Evolutionary conservation across 1,140 invertebrate species (phyloP), one percentile per base, ranked within the genome.

Genomic region (Drosophila ercepeae): DNA sequence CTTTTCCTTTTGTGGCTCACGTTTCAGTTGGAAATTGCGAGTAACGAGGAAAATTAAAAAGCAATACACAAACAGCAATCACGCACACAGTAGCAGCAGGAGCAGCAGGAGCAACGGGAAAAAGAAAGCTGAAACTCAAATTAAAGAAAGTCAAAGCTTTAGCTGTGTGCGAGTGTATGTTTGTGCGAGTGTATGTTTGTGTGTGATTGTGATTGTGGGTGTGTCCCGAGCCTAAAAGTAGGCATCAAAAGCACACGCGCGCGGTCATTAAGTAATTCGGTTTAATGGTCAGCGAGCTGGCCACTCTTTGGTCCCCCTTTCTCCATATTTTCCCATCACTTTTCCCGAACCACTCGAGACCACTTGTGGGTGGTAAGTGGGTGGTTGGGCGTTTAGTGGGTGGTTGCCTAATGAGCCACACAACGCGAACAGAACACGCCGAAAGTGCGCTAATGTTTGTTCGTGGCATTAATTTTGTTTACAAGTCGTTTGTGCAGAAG

Each of bases 401-500:
- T 13, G 39, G 39, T 34, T 45, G 67, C 72, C 77, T 86, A 88
- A 86, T 86, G 81, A 86, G 82, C 68, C 82, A 69, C 68, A 68
- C 75, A 84, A 78, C 63, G 75, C 58, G 58, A 71, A 46, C 53
- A 46, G 42, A 64, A 73, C 81, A 59, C 59, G 68, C 63, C 63
- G 67, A 86, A 88, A 81, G 68, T 86, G 81, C 77, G 82, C 69
- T 82, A 86, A 86, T 88, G 77, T 65, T 86, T 86, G 82, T 74
- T 77, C 79, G 75, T 74, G 81, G 82, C 59, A 86, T 86, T 88
- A 82, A 88, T 86, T 86, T 88, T 88, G 81, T 86, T 82, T 88
- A 88, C 82, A 88, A 84, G 81, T 84, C 73, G 81, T 84, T 84
- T 81, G 70, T 79, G 78, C 70, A 58, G 46, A 18, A 46, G 59